phyloP scores from a whole-genome alignment of 2,888 invertebrate species.

The Crepidodera aurea region DNA sequence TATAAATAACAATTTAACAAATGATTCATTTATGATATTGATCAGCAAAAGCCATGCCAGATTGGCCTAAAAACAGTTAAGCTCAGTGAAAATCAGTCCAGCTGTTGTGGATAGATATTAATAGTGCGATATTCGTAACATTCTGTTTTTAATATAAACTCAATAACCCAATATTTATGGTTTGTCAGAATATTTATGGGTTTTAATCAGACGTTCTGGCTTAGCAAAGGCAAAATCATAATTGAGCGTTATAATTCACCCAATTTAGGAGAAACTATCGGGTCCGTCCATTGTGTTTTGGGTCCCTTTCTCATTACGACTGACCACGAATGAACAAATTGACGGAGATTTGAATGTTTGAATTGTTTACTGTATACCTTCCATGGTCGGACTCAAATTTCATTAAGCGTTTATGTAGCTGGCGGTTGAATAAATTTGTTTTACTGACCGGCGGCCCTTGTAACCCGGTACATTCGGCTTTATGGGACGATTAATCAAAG shows the following conservation, averaged over 20 bases:
- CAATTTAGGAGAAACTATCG: slow-evolving; percentile 21
- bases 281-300: slow-evolving; percentile 11
- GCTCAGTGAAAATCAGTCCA: background rate
- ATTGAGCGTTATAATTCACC: slow-evolving; percentile 22
- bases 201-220: slow-evolving; percentile 20
- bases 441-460: slow-evolving; percentile 11
- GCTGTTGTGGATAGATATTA: background rate
- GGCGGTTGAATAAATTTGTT: slow-evolving; percentile 29
- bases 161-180: background rate
- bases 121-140: background rate
- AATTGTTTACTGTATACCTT: slow-evolving; percentile 35
- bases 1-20: too few species aligned
- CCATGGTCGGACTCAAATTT: slow-evolving; percentile 32
- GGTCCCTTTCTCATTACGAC: slow-evolving; percentile 23
- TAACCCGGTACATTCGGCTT: slow-evolving; percentile 3
- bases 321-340: slow-evolving; percentile 33
- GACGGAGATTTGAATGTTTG: slow-evolving; percentile 32
- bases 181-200: slow-evolving; percentile 13
- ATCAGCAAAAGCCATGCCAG: too few species aligned
- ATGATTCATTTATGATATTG: too few species aligned
- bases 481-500: slow-evolving; percentile 8
- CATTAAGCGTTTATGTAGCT: slow-evolving; percentile 36
- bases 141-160: background rate
- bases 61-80: too few species aligned
- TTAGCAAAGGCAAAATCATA: slow-evolving; percentile 19